Conservation (phyloP, 2,888 invertebrate genomes). For the Hyppa rectilinea region DNA sequence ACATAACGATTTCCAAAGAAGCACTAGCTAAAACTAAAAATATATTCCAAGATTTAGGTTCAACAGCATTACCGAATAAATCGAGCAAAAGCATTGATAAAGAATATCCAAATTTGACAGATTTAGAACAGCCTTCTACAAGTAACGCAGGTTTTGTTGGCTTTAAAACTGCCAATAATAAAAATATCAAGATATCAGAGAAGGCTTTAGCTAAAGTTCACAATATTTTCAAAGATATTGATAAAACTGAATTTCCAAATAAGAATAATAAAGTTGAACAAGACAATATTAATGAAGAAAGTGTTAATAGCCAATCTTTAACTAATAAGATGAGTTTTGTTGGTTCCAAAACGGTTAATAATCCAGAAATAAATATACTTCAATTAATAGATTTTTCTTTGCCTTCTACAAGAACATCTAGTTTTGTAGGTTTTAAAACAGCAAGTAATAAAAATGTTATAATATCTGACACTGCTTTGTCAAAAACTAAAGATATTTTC, state of each 20-base stretch:
- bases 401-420: conserved; percentile 16
- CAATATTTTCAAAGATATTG: conserved; percentile 44
- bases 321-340: conserved; percentile 2
- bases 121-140: conserved; percentile 15
- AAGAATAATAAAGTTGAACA: neutral
- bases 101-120: neutral
- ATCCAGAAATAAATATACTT: conserved; percentile 9
- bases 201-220: conserved; percentile 37
- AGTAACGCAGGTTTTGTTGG: conserved; percentile 21
- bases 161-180: conserved; percentile 49
- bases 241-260: conserved; percentile 10
- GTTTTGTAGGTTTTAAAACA: conserved; percentile 36
- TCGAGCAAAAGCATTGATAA: conserved; percentile 10
- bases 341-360: conserved; percentile 34
- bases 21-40: conserved; percentile 72
- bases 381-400: neutral
- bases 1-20: conserved; percentile 75
- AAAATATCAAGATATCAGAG: conserved; percentile 41
- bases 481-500: conserved; percentile 30
- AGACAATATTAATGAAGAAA: neutral
- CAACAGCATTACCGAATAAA: conserved; percentile 29
- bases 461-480: conserved; percentile 36
- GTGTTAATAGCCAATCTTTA: neutral
- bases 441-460: conserved; percentile 40
- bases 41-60: conserved; percentile 70